Conservation (phyloP, 2,888 invertebrate species). For the Microplitis deprimator region DNA sequence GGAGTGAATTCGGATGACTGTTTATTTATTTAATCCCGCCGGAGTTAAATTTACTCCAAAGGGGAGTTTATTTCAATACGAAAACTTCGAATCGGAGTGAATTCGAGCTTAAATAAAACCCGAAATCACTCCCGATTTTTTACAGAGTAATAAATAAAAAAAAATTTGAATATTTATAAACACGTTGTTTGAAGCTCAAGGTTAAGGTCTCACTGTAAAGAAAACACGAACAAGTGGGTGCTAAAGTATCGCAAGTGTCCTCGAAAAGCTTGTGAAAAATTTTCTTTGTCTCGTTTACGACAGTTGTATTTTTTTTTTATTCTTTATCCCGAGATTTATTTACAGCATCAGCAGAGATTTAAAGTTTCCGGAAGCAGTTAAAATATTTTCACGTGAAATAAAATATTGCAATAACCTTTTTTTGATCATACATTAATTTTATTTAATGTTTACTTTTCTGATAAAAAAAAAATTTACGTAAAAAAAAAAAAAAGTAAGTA, state of each 20-base stretch:
- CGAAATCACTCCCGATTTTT: too few species aligned
- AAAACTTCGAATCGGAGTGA: too few species aligned
- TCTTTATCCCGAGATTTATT: neutral
- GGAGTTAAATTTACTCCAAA: too few species aligned
- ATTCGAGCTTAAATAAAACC: too few species aligned
- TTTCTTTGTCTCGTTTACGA: neutral
- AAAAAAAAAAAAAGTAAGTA: neutral
- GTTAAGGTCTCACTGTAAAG: neutral
- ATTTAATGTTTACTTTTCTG: neutral
- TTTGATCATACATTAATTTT: neutral
- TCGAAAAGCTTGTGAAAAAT: neutral
- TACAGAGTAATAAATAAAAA: too few species aligned
- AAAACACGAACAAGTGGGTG: neutral
- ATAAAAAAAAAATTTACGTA: neutral
- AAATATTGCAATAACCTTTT: neutral
- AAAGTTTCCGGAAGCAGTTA: neutral
- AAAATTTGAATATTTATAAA: too few species aligned
- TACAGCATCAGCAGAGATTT: neutral
- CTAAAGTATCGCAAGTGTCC: neutral
- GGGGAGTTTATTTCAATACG: too few species aligned
- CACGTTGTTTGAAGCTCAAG: neutral
- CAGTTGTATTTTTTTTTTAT: neutral
- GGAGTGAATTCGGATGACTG: too few species aligned
- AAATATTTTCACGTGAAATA: neutral
- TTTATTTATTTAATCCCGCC: too few species aligned